phyloP scores from a whole-genome alignment of 64 coral and sea anemone genomes.

The Actinia equina region DNA sequence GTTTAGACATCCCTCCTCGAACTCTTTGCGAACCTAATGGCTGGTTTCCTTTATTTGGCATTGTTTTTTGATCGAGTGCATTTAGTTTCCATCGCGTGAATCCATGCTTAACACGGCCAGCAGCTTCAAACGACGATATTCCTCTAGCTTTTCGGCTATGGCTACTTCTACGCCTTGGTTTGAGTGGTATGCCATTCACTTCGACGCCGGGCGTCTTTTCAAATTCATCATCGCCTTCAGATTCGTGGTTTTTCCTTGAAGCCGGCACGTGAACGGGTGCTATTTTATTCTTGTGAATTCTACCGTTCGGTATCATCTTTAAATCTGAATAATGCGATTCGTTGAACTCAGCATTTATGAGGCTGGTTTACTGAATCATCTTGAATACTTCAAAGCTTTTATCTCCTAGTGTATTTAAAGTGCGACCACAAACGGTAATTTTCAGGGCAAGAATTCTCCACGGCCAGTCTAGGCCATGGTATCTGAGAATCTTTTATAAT shows the following conservation, averaged over 20 bases:
- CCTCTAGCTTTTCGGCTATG: constrained; percentile 12
- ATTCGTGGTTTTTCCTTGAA: constrained; percentile 32
- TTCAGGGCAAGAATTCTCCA: no score
- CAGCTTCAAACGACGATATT: constrained; percentile 23
- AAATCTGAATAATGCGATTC: neutral
- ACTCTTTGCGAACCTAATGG: constrained; percentile 24
- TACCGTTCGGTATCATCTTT: constrained; percentile 72
- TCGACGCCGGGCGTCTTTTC: neutral
- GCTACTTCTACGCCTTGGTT: neutral
- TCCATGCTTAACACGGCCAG: constrained; percentile 30
- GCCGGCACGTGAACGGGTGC: constrained; percentile 40
- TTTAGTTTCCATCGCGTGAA: constrained; percentile 49
- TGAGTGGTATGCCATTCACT: neutral
- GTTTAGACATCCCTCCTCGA: constrained; percentile 17
- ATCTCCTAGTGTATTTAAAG: neutral
- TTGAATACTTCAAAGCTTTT: neutral
- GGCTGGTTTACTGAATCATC: neutral
- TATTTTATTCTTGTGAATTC: constrained; percentile 79
- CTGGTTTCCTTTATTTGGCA: neutral
- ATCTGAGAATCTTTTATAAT: neutral
- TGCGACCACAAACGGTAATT: no score
- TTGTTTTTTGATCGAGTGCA: constrained; percentile 1
- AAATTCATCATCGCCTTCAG: constrained; percentile 23
- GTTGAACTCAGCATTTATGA: neutral
- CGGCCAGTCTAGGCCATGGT: no score